phyloP scores from a whole-genome alignment of 2,888 invertebrate species.

The Diarsia brunnea region DNA sequence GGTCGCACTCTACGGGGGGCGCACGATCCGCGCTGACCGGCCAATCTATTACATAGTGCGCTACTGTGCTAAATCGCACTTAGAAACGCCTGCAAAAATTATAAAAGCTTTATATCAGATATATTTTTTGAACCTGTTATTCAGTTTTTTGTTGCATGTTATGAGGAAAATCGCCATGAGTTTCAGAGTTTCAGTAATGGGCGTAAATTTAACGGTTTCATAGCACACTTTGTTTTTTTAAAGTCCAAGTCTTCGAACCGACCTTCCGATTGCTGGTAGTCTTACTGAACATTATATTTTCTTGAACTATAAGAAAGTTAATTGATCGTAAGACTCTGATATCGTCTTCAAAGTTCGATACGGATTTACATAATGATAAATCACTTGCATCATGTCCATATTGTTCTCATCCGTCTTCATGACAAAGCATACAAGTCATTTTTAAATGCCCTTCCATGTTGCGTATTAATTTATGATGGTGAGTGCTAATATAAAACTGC shows the following conservation, averaged over 20 bases:
- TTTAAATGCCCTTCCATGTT: slow-evolving; percentile 47
- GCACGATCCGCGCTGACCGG: slow-evolving; percentile 39
- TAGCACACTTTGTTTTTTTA: background rate
- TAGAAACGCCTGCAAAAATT: slow-evolving; percentile 11
- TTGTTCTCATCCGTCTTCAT: slow-evolving; percentile 32
- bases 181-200: slow-evolving; percentile 7
- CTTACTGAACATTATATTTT: background rate
- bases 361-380: slow-evolving; percentile 19
- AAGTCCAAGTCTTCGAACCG: background rate
- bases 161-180: slow-evolving; percentile 11
- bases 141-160: slow-evolving; percentile 5
- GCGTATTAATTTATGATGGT: slow-evolving; percentile 45
- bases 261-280: background rate
- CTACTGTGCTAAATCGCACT: slow-evolving; percentile 59
- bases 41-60: slow-evolving; percentile 55
- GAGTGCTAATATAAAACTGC: slow-evolving; percentile 39
- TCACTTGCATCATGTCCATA: slow-evolving; percentile 4
- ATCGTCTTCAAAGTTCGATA: background rate
- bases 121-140: slow-evolving; percentile 4
- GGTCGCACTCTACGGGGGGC: slow-evolving; percentile 63
- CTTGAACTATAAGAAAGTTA: background rate
- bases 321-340: background rate
- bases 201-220: background rate
- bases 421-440: slow-evolving; percentile 24
- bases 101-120: background rate